Base-by-base conservation (phyloP, 2,113 vertebrate genomes). In the Anarrhichthys ocellatus region DNA sequence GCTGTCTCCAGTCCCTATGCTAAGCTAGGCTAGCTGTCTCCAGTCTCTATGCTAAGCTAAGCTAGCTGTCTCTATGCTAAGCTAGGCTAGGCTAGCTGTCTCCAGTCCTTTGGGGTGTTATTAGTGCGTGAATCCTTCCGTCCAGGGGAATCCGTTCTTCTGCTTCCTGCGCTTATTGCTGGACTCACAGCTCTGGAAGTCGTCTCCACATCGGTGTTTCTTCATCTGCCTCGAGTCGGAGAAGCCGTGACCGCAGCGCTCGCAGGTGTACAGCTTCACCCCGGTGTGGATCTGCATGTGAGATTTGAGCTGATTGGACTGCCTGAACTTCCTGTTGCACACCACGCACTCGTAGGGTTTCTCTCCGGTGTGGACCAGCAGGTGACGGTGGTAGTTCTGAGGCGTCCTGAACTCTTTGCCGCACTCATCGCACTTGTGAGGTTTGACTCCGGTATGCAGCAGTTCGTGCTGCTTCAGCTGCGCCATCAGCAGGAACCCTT, bases 201-300 rank as follows among this genome's bases (percentile, higher is more conserved):
- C 17, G 5, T 83, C 87, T 18, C 76, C 82, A 0, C 92, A 94
- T 75, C n/a, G 18, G 48, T 95, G 94, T 62, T 94, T 94, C 84
- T 94, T 93, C 10, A 93, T 87, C 81, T 93, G 91, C 9, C 94
- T 79, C 2, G 92, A 92, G 86, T 95, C 93, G 0, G 92, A 94
- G 81, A 94, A 95, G 3, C 92, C 93, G 2, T 64, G 92, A 0
- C 66, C 63, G 36, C 94, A 95, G 70, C 34, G 78, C 9, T 48
- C 0, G 2, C 94, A 95, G 36, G 73, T 48, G 87, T 94, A 94
- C 56, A 93, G 88, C 80, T 92, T 93, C 40, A 93, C 71, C 0
- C 93, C 93, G 0, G 93, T 94, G 88, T 94, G 93, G 65, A 93
- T 91, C 83, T 94, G 93, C 93, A 92, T 93, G 89, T 94, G 93